Evolutionary conservation across 2,888 invertebrate genomes (phyloP), one percentile per base, ranked within the genome.

Genomic region (Drosophila cognata): DNA sequence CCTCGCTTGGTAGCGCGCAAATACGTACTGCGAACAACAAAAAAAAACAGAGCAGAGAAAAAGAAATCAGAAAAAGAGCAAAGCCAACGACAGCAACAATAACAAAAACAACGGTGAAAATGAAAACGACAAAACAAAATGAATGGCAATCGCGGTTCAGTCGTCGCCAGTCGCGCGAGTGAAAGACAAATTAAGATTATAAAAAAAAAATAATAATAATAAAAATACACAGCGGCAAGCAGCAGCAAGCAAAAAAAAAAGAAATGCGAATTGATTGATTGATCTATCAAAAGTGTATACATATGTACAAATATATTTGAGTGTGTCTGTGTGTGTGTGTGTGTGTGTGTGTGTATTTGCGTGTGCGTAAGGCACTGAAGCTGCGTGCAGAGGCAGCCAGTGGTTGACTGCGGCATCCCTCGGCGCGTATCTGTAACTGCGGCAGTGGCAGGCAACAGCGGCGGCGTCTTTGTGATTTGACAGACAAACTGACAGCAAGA

Each of bases 171-270:
- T 84, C 80, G 83, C 85, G 87, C 84, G 84, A 83, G 70, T 86
- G 90, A 88, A 88, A 88, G 90, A 88, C 87, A 88, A 88, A 89
- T 88, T 88, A 88, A 88, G 90, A 88, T 89, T 88, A 88, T 89
- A 89, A 81, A 89, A 88, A 77, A 77, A 67, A 72, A 79, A 77
- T 4, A 53, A 53, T 56, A 72, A 85, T 81, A 86, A 89, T 79
- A 90, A 85, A 82, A 85, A 88, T 66, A 86, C 80, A 87, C 62
- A 81, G 61, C 53, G 71, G 51, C 18, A 28, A 28, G 18, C 28
- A 10, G 10, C 36, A 36, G 36, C 36, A 36, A 16, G 36, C 36
- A 25, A 60, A 58, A 69, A 69, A 69, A 72, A 69, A 61, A 71
- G 79, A 72, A 57, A n/a, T 56, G 57, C 76, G 78, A 81, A 89